Conservation (phyloP, 2,113 vertebrate genomes). For the Clupea harengus region DNA sequence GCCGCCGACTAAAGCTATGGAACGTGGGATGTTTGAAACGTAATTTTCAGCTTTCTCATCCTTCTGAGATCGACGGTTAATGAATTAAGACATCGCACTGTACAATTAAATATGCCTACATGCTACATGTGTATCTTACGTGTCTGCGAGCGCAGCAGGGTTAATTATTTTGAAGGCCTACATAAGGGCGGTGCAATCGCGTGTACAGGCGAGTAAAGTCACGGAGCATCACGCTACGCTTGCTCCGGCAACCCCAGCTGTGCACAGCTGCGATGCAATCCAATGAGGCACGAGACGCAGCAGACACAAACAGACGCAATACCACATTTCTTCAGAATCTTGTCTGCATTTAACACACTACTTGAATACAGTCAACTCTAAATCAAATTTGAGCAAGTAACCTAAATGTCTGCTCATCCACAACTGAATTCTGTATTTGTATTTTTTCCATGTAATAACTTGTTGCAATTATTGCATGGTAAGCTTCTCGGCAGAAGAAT, state of each 20-base stretch:
- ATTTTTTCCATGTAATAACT: not conserved
- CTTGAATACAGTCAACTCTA: not conserved
- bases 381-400: not conserved
- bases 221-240: conserved; percentile 10
- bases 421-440: not conserved
- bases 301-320: not conserved
- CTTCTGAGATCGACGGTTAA: no score
- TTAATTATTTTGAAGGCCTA: no score
- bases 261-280: conserved; percentile 32
- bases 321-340: not conserved
- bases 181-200: no score
- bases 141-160: no score
- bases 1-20: no score
- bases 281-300: conserved; percentile 23
- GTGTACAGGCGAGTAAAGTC: not conserved
- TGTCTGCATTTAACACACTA: not conserved
- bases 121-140: no score
- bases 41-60: not conserved
- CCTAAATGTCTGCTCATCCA: not conserved
- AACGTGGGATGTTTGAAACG: not conserved
- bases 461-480: not conserved
- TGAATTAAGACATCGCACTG: no score
- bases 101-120: no score
- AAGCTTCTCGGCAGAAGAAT: not conserved
- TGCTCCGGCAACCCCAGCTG: conserved; percentile 26